Percentiles rank a stretch among this genome's conserved stretches.
These are phyloP conservation scores for Ataeniobius toweri DNA, from an alignment of 2,797 vertebrate species.

Conservation along the genomic window DNA sequence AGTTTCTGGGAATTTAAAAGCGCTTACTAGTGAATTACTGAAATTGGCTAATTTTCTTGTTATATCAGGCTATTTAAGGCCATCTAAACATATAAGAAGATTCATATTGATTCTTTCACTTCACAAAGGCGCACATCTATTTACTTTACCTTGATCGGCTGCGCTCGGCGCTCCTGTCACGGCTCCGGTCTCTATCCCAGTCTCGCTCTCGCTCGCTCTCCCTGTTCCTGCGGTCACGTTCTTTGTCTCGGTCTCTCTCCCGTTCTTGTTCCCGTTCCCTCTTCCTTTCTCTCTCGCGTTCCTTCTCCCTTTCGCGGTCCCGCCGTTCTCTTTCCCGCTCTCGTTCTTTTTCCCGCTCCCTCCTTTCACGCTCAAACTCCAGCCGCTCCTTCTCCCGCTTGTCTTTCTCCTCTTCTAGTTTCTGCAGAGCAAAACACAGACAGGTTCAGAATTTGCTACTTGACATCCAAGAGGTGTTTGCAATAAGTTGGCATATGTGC, in stretches of 20 bases:
- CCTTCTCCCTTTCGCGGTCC: slow-evolving; percentile 84
- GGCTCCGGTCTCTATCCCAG: slow-evolving; percentile 77
- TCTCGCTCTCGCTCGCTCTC: slow-evolving; percentile 77
- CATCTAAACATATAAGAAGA: background rate
- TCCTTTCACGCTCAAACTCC: slow-evolving; percentile 85
- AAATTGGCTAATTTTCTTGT: background rate
- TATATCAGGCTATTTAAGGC: background rate
- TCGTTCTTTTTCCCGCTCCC: slow-evolving; percentile 78
- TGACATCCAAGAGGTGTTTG: slow-evolving; percentile 18
- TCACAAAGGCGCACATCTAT: background rate
- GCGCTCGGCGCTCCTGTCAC: slow-evolving; percentile 78
- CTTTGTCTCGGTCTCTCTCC: slow-evolving; percentile 79
- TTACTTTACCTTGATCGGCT: slow-evolving; percentile 88
- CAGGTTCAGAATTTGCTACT: slow-evolving; percentile 52
- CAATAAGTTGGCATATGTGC: slow-evolving; percentile 49
- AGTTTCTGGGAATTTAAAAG: background rate
- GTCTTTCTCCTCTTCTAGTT: slow-evolving; percentile 97
- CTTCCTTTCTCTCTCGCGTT: slow-evolving; percentile 83
- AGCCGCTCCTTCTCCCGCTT: slow-evolving; percentile 93
- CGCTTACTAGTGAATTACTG: background rate
- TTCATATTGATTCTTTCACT: background rate
- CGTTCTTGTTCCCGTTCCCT: slow-evolving; percentile 85
- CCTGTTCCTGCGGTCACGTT: slow-evolving; percentile 80
- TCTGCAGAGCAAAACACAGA: slow-evolving; percentile 91
- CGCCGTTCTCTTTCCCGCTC: slow-evolving; percentile 78